Base-by-base conservation (phyloP, 2,888 invertebrate genomes). In the Hylaea fasciaria region DNA sequence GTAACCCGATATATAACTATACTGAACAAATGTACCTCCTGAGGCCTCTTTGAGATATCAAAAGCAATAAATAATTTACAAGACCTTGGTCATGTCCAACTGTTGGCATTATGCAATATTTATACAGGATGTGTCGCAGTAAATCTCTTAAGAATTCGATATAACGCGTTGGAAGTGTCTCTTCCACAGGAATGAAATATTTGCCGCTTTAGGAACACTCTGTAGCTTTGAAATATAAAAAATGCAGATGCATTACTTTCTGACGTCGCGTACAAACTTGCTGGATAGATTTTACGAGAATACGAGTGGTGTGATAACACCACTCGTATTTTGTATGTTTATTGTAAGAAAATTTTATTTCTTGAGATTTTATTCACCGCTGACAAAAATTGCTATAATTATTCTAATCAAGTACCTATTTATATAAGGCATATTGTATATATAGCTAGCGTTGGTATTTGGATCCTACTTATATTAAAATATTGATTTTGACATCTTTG, bases 91-190 rank as follows among this genome's bases (percentile, higher is more conserved):
- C 35, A 46, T 43, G 41, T 62, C 41, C 52, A 14, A 55, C 43
- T 47, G 59, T 45, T 39, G 46, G 49, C 59, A 46, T 64, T 44
- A 59, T 63, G 64, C 60, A 64, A 72, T 61, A 60, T 62, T 69
- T 68, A 62, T 62, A 62, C 61, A 61, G 66, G 58, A 59, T 56
- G 57, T 64, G 67, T 69, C 69, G 57, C 66, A 60, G 71, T 76
- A 77, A 75, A 77, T 76, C 72, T 72, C 66, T 71, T 64, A 69
- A 69, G 71, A 72, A 70, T 72, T 72, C 67, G 69, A 75, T 71
- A 71, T 67, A 69, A 67, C 64, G 50, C 56, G 66, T 62, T 44
- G 55, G 56, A 41, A 66, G 67, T 54, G 52, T 59, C 55, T 64
- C 56, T 69, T 64, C 59, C 46, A 56, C 37, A 55, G 29, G 55